Evolutionary conservation across 2,797 vertebrate species (phyloP), one percentile per base, ranked within the genome.

Genomic region (Zenarchopterus dispar): DNA sequence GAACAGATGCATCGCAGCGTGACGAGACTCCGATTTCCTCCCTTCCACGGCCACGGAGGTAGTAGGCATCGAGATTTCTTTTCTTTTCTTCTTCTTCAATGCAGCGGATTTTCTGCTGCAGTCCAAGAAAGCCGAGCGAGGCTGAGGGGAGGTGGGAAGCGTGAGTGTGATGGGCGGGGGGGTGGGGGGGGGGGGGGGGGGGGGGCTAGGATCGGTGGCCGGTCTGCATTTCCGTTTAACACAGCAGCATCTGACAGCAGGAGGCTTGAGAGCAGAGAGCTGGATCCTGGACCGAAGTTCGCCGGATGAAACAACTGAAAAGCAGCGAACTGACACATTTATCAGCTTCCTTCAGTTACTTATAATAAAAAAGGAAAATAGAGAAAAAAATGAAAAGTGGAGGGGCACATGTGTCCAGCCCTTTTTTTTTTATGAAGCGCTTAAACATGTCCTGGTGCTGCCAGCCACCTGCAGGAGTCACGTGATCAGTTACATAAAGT

Each of bases 101-200:
- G 91, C 91, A 91, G 90, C 83, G 81, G 79, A 75, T 85, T 80
- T 88, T 86, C 88, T 93, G 89, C 93, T 92, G 93, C 89, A 93
- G 87, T 92, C 88, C 81, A 69, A 78, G 81, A 84, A 79, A 85
- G 71, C 75, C 24, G 78, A 77, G 84, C 60, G 81, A 73, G 53
- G 62, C 56, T 57, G 82, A 62, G 71, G 86, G 75, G 86, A 75
- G 78, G 80, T 61, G 70, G 67, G 73, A 72, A 66, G 86, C 56
- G 78, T 69, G 78, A 72, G 80, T 33, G 66, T 18, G 70, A 61
- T 50, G 68, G 33, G 26, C 39, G 59, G n/a, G 43, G 53, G 49
- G 6, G 55, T 22, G 48, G 10, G n/a, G 19, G 7, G 13, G 15
- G 8, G 19, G 9, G 41, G 22, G 15, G 57, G 49, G 43, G 33